phyloP scores from a whole-genome alignment of 1,140 invertebrate species.

The Eueides isabella region DNA sequence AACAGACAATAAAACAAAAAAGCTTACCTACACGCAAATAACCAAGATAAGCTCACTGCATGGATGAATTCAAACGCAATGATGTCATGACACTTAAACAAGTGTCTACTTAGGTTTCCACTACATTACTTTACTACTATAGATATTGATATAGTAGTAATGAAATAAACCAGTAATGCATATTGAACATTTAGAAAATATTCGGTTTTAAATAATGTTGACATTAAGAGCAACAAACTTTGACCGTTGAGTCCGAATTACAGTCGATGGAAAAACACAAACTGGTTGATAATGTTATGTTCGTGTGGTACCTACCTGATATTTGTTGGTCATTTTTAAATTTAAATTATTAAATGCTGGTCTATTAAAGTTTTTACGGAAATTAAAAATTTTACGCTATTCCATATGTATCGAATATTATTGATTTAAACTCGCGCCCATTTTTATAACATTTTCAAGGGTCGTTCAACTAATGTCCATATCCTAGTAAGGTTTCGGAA shows the following conservation, averaged over 20 bases:
- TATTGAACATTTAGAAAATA: not conserved
- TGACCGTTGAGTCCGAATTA: constrained; percentile 20
- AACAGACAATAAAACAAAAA: not conserved
- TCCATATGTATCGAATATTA: not conserved
- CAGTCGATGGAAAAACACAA: constrained; percentile 29
- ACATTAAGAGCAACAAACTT: constrained; percentile 17
- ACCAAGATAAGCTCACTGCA: not conserved
- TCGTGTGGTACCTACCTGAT: not conserved
- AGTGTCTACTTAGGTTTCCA: not conserved
- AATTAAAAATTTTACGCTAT: not conserved
- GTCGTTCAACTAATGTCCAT: not conserved
- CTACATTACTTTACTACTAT: not conserved
- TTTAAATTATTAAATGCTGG: not conserved
- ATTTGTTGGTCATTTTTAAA: not conserved
- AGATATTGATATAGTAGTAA: not conserved
- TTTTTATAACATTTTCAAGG: not conserved
- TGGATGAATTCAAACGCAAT: constrained; percentile 17
- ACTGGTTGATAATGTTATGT: constrained; percentile 18
- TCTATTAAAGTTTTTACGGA: no score
- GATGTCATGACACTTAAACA: constrained; percentile 29
- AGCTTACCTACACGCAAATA: not conserved
- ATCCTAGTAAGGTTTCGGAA: no score
- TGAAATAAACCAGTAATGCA: not conserved
- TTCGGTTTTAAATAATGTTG: not conserved
- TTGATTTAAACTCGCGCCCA: not conserved